Evolutionary conservation across 1,140 invertebrate species (phyloP).

Genomic region (Drosophila willistoni): DNA sequence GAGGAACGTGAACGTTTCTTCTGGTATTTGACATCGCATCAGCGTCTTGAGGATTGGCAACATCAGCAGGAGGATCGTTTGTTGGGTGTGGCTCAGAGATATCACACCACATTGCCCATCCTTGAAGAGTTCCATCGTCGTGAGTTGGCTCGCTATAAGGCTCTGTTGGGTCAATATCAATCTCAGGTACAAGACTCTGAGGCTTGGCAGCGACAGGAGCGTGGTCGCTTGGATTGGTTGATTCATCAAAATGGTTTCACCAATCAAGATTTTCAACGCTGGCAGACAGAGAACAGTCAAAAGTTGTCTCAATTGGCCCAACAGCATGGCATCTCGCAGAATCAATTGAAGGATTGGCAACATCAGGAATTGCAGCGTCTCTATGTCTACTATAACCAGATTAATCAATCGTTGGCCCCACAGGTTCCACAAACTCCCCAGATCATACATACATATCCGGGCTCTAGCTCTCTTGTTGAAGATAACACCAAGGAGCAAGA

Average conservation of each 20-base stretch:
- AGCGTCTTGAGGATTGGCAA: slow-evolving; percentile 72
- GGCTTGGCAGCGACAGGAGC: slow-evolving; percentile 68
- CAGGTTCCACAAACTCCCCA: slow-evolving; percentile 15
- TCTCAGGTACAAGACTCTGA: slow-evolving; percentile 50
- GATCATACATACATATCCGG: slow-evolving; percentile 17
- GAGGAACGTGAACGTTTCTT: slow-evolving; percentile 79
- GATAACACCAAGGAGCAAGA: slow-evolving; percentile 66
- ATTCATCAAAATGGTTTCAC: slow-evolving; percentile 74
- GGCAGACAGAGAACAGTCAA: slow-evolving; percentile 68
- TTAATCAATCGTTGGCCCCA: slow-evolving; percentile 65
- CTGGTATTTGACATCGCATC: slow-evolving; percentile 66
- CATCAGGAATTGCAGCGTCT: slow-evolving; percentile 66
- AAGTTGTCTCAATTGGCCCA: slow-evolving; percentile 55
- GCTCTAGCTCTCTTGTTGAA: slow-evolving; percentile 40
- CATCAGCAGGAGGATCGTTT: slow-evolving; percentile 77
- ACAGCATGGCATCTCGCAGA: slow-evolving; percentile 51
- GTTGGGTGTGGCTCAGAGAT: slow-evolving; percentile 60
- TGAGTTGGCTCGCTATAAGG: slow-evolving; percentile 66
- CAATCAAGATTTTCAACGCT: slow-evolving; percentile 68
- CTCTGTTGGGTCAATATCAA: slow-evolving; percentile 64
- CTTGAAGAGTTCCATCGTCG: slow-evolving; percentile 72
- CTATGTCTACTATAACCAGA: slow-evolving; percentile 56
- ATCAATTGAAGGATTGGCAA: slow-evolving; percentile 70
- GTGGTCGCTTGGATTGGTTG: slow-evolving; percentile 72
- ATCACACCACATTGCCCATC: slow-evolving; percentile 55